Conservation (phyloP, 2,888 invertebrate species). For the Heliconius sara region DNA sequence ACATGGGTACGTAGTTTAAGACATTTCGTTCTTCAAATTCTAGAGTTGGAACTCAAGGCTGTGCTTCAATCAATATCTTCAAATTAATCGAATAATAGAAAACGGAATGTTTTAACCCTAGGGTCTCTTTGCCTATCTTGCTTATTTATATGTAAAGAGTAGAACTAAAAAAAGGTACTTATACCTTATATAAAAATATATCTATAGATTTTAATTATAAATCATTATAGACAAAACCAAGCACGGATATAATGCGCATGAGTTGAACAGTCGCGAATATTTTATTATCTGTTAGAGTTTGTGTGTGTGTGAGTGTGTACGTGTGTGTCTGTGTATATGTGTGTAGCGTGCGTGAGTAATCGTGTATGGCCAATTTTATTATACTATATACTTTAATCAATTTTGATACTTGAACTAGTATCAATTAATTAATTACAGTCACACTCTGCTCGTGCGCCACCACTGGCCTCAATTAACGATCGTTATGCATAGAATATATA, state of each 20-base stretch:
- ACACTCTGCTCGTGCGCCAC: too few species aligned
- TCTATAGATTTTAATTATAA: slow-evolving; percentile 38
- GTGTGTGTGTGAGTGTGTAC: slow-evolving; percentile 9
- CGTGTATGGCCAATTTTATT: slow-evolving; percentile 52
- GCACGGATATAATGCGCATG: slow-evolving; percentile 73
- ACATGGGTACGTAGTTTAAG: too few species aligned
- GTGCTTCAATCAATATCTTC: not conserved
- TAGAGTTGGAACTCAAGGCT: too few species aligned
- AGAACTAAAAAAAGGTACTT: not conserved
- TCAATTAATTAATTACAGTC: too few species aligned
- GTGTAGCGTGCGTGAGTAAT: slow-evolving; percentile 50
- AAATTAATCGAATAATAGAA: not conserved
- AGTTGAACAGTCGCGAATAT: slow-evolving; percentile 78
- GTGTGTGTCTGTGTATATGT: slow-evolving; percentile 38
- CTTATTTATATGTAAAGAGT: not conserved
- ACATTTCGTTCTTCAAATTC: too few species aligned
- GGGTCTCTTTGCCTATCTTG: not conserved
- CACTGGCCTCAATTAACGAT: too few species aligned
- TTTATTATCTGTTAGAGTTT: slow-evolving; percentile 75
- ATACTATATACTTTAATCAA: slow-evolving; percentile 33
- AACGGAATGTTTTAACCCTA: not conserved
- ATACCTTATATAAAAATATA: slow-evolving; percentile 27
- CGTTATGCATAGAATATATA: too few species aligned
- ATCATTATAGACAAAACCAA: slow-evolving; percentile 58
- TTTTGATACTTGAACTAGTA: slow-evolving; percentile 42